Base-by-base conservation (phyloP, 92 coral and sea anemone genomes). In the Epizoanthus rinbou region DNA sequence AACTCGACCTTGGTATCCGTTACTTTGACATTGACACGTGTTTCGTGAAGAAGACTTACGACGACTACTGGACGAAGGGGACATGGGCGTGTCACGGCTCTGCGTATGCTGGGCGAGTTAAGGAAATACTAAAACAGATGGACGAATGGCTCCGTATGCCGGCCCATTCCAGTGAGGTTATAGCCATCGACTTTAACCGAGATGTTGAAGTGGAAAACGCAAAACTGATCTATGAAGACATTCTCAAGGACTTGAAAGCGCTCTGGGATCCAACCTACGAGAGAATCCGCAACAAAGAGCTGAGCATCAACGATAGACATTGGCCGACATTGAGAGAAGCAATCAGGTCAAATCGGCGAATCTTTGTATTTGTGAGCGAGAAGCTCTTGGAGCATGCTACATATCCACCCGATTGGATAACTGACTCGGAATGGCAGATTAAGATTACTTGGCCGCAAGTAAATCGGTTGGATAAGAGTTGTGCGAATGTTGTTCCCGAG, bases 21-120 rank as follows among this genome's bases (percentile, higher is more conserved):
- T 90, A 90, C 73, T 74, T 90, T 56, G 93, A 90, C 67, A 85
- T 90, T 4, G 93, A 90, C 85, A 90, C 93, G 22, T 90, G 89
- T 45, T 87, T 64, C 65, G 89, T 79, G 52, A 80, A 72, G 11
- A 52, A 76, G 0, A 43, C 60, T 21, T 21, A 39, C 11, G 82
- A 62, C 53, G 70, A 43, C 22, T 78, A 78, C 22, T 87, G 91
- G 84, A 31, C 75, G 19, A 75, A 64, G 3, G 90, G 88, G n/a
- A 86, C 84, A 0, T 87, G 91, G 91, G 75, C 85, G 8, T 85
- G 87, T 37, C 87, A 86, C 17, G 71, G 76, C 16, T 79, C 66
- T 3, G 91, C 91, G 1, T 90, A 90, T 37, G 86, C 87, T 6
- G 89, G 93, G 14, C 78, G 91, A 45, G 81, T 90, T 0, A 41